phyloP scores from a whole-genome alignment of 2,797 vertebrate species.

The Esox masquinongy region DNA sequence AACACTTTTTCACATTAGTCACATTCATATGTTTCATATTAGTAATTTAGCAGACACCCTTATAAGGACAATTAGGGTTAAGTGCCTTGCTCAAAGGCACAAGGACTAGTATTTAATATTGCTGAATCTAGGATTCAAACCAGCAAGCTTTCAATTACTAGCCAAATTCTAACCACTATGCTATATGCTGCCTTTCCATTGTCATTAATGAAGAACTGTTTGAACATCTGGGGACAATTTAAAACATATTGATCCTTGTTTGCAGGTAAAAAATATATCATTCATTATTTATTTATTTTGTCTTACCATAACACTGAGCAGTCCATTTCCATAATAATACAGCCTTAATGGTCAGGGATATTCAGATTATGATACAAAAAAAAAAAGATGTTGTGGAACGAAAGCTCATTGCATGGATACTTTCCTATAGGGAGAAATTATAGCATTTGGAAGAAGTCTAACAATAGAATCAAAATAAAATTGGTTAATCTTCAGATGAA shows the following conservation, averaged over 20 bases:
- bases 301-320: conserved; percentile 8
- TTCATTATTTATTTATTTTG: conserved; percentile 8
- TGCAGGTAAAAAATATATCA: conserved; percentile 13
- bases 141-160: too few species aligned
- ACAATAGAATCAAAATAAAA: conserved; percentile 15
- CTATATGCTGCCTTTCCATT: not conserved
- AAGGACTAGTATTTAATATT: too few species aligned
- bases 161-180: not conserved
- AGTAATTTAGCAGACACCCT: too few species aligned
- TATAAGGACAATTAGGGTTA: too few species aligned
- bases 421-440: not conserved
- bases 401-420: conserved; percentile 2
- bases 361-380: conserved; percentile 23
- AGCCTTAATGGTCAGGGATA: not conserved
- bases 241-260: conserved; percentile 21
- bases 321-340: conserved; percentile 3
- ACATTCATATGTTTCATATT: too few species aligned
- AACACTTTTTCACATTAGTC: not conserved
- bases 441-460: conserved; percentile 12
- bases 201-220: conserved; percentile 16
- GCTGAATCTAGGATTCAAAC: too few species aligned
- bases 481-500: conserved; percentile 10
- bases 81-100: too few species aligned
- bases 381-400: conserved; percentile 17
- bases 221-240: conserved; percentile 17